These are phyloP conservation scores for Ciconia maguari DNA, from an alignment of 2,113 vertebrate species.

Conservation along the genomic window DNA sequence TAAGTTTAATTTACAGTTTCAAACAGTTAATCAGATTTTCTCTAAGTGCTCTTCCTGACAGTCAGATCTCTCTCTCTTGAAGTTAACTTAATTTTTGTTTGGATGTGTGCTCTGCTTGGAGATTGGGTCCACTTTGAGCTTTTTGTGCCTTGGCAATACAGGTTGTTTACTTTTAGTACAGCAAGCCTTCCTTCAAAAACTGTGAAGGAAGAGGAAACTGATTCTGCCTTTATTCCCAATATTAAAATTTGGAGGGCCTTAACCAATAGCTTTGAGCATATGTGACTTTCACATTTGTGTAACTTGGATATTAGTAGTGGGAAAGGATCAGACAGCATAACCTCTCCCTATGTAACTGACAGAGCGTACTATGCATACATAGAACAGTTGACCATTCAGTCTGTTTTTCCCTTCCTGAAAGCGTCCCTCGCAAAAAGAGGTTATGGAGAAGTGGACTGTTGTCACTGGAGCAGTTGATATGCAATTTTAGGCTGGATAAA, in stretches of 20 bases:
- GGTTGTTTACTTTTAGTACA: background rate
- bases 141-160: background rate
- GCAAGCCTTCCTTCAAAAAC: background rate
- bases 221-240: background rate
- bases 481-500: background rate
- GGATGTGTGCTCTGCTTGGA: background rate
- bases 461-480: background rate
- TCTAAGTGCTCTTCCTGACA: background rate
- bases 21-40: background rate
- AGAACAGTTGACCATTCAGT: background rate
- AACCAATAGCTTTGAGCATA: background rate
- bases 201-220: background rate
- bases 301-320: background rate
- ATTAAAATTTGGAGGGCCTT: background rate
- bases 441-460: background rate
- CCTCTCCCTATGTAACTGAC: background rate
- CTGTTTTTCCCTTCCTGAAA: background rate
- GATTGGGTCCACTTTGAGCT: background rate
- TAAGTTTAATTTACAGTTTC: background rate
- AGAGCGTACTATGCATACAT: fast-evolving
- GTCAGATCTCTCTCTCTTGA: background rate
- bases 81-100: background rate
- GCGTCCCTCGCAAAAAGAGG: background rate
- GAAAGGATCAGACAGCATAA: background rate
- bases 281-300: background rate